Evolutionary conservation across 1,140 invertebrate species (phyloP).

Genomic region (Ceratina australensis): DNA sequence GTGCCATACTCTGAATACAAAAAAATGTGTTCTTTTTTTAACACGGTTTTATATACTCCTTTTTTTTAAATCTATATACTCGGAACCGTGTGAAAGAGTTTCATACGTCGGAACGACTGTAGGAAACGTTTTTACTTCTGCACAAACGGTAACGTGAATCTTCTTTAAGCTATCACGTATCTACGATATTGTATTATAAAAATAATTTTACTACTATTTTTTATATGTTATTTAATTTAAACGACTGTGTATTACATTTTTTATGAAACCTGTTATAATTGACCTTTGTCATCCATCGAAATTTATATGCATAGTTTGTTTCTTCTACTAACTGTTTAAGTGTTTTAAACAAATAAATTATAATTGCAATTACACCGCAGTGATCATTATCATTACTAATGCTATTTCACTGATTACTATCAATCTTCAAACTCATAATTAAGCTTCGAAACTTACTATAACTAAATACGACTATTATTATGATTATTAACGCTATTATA

Average conservation of each 20-base stretch:
- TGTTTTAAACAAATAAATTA: constrained; percentile 34
- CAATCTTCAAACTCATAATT: constrained; percentile 32
- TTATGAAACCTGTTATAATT: constrained; percentile 22
- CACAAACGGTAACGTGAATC: constrained; percentile 20
- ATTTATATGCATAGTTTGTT: constrained; percentile 7
- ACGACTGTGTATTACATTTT: constrained; percentile 30
- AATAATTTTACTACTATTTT: constrained; percentile 13
- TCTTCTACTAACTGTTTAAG: constrained; percentile 30
- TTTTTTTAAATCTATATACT: constrained; percentile 17
- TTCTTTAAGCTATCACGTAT: constrained; percentile 19
- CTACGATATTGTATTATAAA: constrained; percentile 7
- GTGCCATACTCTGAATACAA: constrained; percentile 54
- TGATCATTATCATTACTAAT: constrained; percentile 37
- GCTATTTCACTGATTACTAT: constrained; percentile 38
- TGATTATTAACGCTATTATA: constrained; percentile 47
- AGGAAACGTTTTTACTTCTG: constrained; percentile 36
- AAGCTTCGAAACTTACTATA: constrained; percentile 38
- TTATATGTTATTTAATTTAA: constrained; percentile 18
- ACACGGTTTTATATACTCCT: constrained; percentile 11
- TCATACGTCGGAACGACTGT: constrained; percentile 29
- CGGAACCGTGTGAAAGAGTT: constrained; percentile 4
- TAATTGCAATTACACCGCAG: constrained; percentile 16
- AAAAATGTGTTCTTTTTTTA: constrained; percentile 31
- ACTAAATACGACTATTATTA: constrained; percentile 44
- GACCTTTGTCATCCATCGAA: neutral